A percentile compares a stretch with the other conserved stretches of the same genome.
These are phyloP conservation scores for Nomada ruficornis DNA, from an alignment of 2,888 invertebrate species.

Conservation along the genomic window DNA sequence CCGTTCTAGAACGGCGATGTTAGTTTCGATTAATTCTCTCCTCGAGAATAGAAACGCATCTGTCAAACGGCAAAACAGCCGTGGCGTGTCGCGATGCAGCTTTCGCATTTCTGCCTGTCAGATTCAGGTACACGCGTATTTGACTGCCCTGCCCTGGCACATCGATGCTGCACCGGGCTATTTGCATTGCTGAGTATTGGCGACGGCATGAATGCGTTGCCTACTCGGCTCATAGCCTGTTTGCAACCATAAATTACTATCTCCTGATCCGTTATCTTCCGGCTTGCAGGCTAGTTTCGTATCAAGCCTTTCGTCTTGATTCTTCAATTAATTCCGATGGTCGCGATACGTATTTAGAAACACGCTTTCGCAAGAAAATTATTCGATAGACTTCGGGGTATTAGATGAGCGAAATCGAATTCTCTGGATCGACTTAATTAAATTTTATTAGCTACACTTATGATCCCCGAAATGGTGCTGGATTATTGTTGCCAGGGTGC, in stretches of 20 bases:
- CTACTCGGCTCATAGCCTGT: conserved; percentile 38
- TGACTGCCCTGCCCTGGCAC: conserved; percentile 41
- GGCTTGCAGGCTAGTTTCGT: conserved; percentile 11
- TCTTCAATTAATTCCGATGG: not conserved
- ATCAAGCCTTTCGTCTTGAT: not conserved
- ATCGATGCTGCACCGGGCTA: conserved; percentile 44
- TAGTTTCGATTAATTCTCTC: conserved; percentile 15
- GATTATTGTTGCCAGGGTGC: no score
- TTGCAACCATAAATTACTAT: conserved; percentile 54
- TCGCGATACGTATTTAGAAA: not conserved
- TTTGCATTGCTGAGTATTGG: conserved; percentile 62
- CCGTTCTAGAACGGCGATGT: conserved; percentile 1
- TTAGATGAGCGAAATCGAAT: no score
- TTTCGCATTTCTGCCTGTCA: conserved; percentile 58
- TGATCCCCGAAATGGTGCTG: no score
- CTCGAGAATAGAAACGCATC: conserved; percentile 8
- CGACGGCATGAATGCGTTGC: conserved; percentile 54
- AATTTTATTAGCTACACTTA: no score
- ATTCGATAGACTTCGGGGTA: no score
- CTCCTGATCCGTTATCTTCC: conserved; percentile 54
- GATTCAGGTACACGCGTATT: conserved; percentile 43
- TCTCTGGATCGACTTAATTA: no score
- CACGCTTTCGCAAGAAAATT: not conserved
- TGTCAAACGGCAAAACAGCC: conserved; percentile 43
- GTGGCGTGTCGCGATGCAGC: conserved; percentile 23